A percentile compares a stretch with the other conserved stretches of the same genome.
These are phyloP conservation scores for Acomys russatus DNA, from an alignment of 2,797 vertebrate genomes.

Conservation along the genomic window DNA sequence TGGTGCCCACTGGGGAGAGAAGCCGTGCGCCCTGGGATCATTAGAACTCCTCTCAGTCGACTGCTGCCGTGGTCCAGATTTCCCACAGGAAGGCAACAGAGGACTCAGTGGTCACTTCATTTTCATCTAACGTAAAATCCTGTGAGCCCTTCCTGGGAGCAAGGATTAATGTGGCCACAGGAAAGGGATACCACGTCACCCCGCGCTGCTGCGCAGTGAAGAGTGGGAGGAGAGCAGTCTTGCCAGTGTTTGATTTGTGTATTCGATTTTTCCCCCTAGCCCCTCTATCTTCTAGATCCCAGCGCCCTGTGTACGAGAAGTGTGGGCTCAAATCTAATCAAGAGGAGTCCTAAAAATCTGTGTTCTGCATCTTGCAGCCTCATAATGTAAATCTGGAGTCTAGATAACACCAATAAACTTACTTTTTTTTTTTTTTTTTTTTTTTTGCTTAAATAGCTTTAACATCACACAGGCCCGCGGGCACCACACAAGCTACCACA, in stretches of 20 bases:
- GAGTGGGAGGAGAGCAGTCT: background rate
- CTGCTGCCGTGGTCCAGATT: background rate
- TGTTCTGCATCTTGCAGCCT: background rate
- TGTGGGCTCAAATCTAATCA: background rate
- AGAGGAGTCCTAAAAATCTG: background rate
- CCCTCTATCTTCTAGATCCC: background rate
- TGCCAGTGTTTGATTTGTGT: background rate
- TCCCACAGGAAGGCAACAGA: background rate
- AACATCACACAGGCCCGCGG: background rate
- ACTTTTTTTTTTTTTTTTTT: background rate
- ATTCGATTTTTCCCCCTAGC: background rate
- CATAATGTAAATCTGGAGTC: background rate
- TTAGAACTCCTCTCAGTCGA: background rate
- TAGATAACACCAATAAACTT: background rate
- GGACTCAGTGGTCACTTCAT: constrained; percentile 9
- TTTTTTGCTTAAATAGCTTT: background rate
- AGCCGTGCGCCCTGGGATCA: background rate
- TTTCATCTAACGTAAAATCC: background rate
- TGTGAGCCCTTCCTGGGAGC: background rate
- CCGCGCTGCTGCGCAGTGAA: background rate
- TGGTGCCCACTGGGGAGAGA: background rate
- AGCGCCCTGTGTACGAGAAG: background rate
- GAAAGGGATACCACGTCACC: background rate
- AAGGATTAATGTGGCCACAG: background rate
- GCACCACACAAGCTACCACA: background rate